Evolutionary conservation across 1,140 invertebrate species (phyloP), one percentile per base, ranked within the genome.

Genomic region (Rhyacophila brunnea): DNA sequence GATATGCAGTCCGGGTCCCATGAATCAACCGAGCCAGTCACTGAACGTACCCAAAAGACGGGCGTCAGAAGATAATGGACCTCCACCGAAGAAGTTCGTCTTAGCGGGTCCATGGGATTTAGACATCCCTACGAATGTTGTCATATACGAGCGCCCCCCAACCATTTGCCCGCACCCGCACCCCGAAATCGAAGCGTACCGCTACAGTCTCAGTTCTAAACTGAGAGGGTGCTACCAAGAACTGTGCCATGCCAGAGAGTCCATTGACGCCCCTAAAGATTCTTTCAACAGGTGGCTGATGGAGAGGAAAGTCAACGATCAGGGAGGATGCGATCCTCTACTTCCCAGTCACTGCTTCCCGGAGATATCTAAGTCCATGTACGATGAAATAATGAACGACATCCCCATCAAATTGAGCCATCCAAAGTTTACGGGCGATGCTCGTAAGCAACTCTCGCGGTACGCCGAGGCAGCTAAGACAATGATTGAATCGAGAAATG

Each of bases 311-410:
- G 89, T 96, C 0, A 88, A 93, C 53, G 95, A 98, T 69, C 84
- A 83, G 60, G 83, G 80, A 49, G 90, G 90, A 1, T 87, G 83
- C 51, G 96, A 98, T 80, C 91, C 94, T 0, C 71, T 98, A 19
- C 73, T 98, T 13, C 95, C 95, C 0, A 93, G 90, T 69, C 88
- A 89, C 71, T 98, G 95, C 79, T 86, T 88, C 64, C 90, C 92
- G 6, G 95, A 97, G 76, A 89, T 98, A 60, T 96, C 95, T 1
- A 84, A 89, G 71, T 92, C 92, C 3, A 96, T 98, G 94, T 96
- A 95, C 74, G 86, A 92, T 52, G 96, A 98, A 80, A 96, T 99
- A 20, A 97, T 99, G 93, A 95, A 96, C 74, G 95, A 98, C 73
- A 96, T 99, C 67, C 96, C 96, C 0, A 93, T 99, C 23, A 97